Evolutionary conservation across 2,797 vertebrate species (phyloP).

Genomic region (Moxostoma hubbsi): DNA sequence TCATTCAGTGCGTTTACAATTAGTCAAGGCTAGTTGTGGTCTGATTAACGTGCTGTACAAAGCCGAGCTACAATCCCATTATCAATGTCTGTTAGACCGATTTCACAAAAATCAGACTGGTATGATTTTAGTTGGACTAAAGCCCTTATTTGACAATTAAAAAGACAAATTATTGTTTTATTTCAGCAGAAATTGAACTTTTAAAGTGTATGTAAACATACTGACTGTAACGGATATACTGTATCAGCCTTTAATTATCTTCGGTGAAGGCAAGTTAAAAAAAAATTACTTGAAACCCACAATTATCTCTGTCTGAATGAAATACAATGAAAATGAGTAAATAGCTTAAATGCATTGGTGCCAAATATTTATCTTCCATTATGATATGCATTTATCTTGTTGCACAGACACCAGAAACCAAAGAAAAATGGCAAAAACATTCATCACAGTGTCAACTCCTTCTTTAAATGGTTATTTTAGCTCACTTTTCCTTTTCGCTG

Average conservation of each 20-base stretch:
- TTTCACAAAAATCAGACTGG: too few species aligned
- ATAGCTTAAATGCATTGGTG: neutral
- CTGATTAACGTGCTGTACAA: too few species aligned
- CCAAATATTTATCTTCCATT: conserved; percentile 9
- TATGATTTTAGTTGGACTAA: too few species aligned
- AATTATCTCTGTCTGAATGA: neutral
- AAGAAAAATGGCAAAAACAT: neutral
- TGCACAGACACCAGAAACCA: too few species aligned
- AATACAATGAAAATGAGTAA: conserved; percentile 9
- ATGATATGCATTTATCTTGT: conserved; percentile 18
- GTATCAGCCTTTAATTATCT: neutral
- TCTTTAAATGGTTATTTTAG: conserved; percentile 36
- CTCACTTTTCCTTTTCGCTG: conserved; percentile 15
- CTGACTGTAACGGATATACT: neutral
- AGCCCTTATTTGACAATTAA: too few species aligned
- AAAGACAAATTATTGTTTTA: too few species aligned
- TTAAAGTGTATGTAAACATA: neutral
- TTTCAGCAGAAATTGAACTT: neutral
- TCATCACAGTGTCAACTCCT: conserved; percentile 17
- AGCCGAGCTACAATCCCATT: too few species aligned
- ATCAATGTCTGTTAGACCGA: too few species aligned
- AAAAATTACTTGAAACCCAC: neutral
- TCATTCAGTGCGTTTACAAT: too few species aligned
- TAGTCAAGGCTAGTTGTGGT: too few species aligned
- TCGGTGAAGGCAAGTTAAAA: neutral